Conservation (phyloP, 2,113 vertebrate genomes). For the Microtus oregoni region DNA sequence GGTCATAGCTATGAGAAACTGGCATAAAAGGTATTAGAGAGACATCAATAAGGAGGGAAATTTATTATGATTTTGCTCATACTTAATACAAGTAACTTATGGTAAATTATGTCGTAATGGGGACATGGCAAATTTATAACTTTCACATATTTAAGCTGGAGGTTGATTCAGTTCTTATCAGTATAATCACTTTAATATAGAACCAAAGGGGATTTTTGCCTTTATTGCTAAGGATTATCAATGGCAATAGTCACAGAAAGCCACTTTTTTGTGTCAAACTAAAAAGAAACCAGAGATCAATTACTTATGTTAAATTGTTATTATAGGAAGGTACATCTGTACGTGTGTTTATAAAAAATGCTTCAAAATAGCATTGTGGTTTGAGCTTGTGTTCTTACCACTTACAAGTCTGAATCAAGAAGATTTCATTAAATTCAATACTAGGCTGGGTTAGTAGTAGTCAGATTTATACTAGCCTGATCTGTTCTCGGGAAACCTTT, state of each 20-base stretch:
- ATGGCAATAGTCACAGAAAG: neutral
- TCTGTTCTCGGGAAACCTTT: fast-evolving
- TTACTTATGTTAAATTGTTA: neutral
- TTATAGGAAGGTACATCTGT: neutral
- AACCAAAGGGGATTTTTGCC: neutral
- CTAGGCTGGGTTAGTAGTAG: neutral
- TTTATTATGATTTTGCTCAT: neutral
- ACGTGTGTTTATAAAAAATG: neutral
- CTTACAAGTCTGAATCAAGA: neutral
- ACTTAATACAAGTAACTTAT: neutral
- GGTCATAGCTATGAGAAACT: too few relatives aligned
- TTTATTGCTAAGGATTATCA: neutral
- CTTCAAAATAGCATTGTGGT: neutral
- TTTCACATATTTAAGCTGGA: neutral
- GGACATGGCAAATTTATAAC: neutral
- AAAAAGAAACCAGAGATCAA: neutral
- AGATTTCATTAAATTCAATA: too few relatives aligned
- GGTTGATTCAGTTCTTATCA: neutral
- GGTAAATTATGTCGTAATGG: neutral
- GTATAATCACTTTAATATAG: neutral
- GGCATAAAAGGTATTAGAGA: neutral
- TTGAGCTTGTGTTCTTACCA: neutral
- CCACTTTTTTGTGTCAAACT: too few relatives aligned
- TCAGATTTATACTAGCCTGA: too few relatives aligned
- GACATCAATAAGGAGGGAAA: neutral